Evolutionary conservation across 92 coral and sea anemone genomes (phyloP), one percentile per base, ranked within the genome.

Genomic region (Porites cylindrica): DNA sequence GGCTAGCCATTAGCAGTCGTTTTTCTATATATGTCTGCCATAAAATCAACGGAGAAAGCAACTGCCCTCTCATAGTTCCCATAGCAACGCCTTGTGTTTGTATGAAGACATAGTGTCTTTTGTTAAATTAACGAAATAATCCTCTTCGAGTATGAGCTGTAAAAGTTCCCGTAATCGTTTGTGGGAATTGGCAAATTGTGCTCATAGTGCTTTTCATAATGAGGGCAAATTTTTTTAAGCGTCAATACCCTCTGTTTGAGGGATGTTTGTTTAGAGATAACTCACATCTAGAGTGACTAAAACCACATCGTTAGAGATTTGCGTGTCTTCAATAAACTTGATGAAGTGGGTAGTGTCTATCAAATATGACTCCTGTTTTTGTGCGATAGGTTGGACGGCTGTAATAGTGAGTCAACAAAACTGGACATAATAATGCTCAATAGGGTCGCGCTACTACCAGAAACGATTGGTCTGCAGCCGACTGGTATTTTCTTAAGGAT

Each of bases 401-500:
- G 86, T 58, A 84, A 76, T 65, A 82, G 88, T 66, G 43, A 82
- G 63, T 88, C 91, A 17, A 81, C 87, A 52, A 88, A 74, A 52
- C 76, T 66, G 32, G 83, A 88, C 14, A 81, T 82, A 47, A 21
- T 21, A 21, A 21, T 71, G 86, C 67, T 88, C 82, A 4, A 83
- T 82, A 14, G 89, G 86, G 14, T 86, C 82, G 23, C 23, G n/a
- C 58, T 75, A 47, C 73, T 29, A 29, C 32, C 32, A 29, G 32
- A 29, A 29, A 29, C 2, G 32, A 29, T 29, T 29, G 32, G 32
- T 29, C 32, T 29, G 32, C 32, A 24, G 54, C 85, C 84, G 16
- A 89, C 85, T 7, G 88, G 86, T 64, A 60, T 74, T 60, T 81
- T 75, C 67, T 90, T 90, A 74, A 80, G 87, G 32, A 85, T 85